Evolutionary conservation across 92 coral and sea anemone species (phyloP).

Genomic region (Bergia sp.): DNA sequence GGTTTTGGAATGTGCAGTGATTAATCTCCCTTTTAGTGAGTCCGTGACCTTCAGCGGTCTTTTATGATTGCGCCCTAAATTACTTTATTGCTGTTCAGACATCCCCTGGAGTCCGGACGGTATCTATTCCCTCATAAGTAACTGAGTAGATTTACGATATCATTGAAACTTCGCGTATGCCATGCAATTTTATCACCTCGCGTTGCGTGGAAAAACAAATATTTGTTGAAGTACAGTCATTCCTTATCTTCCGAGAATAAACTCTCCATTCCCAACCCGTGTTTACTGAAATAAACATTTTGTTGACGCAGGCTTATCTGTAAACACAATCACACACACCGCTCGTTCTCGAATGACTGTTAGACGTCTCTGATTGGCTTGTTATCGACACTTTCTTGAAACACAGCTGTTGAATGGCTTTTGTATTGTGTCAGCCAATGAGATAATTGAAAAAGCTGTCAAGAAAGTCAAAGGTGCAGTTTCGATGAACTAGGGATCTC

Average conservation of each 20-base stretch:
- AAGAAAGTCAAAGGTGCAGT: constrained; percentile 52
- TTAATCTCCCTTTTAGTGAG: constrained; percentile 29
- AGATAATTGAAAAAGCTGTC: constrained; percentile 62
- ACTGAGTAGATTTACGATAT: constrained; percentile 25
- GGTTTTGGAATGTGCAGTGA: background rate
- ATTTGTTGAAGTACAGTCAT: constrained; percentile 46
- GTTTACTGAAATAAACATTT: constrained; percentile 62
- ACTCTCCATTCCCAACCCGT: constrained; percentile 34
- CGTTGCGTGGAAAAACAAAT: constrained; percentile 18
- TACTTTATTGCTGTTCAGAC: constrained; percentile 24
- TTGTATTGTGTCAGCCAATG: constrained; percentile 70
- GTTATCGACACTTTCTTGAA: constrained; percentile 32
- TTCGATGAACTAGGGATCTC: constrained; percentile 29
- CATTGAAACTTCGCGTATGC: background rate
- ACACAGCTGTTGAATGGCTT: constrained; percentile 53
- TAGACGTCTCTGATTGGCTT: constrained; percentile 34
- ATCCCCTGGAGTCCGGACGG: constrained; percentile 17
- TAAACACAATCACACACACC: constrained; percentile 56
- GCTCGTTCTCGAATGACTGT: constrained; percentile 45
- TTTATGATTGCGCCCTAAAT: constrained; percentile 25
- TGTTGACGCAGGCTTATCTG: constrained; percentile 56
- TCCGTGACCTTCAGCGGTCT: constrained; percentile 33
- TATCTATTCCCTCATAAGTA: background rate
- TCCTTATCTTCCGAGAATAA: constrained; percentile 66
- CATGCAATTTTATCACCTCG: constrained; percentile 7